These are phyloP conservation scores for Thamnophis sirtalis DNA, from an alignment of 2,113 vertebrate genomes.

Conservation along the genomic window DNA sequence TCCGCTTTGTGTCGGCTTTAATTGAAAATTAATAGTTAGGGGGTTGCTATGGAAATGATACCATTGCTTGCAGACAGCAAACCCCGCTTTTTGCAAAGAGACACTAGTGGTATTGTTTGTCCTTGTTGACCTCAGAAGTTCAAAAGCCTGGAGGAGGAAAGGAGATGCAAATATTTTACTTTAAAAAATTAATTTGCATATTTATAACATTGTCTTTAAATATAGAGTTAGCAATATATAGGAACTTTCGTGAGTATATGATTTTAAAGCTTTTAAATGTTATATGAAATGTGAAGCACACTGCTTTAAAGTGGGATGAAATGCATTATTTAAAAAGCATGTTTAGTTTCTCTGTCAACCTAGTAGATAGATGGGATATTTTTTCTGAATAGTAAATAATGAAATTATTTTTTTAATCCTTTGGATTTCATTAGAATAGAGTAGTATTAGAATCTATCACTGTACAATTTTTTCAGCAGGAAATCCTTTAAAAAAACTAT, in stretches of 20 bases:
- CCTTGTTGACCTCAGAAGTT: slow-evolving; percentile 98
- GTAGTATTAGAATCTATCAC: slow-evolving; percentile 62
- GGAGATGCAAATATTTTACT: slow-evolving; percentile 87
- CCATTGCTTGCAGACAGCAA: slow-evolving; percentile 83
- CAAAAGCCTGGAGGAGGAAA: slow-evolving; percentile 88
- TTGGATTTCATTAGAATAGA: slow-evolving; percentile 70
- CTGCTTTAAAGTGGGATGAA: slow-evolving; percentile 67
- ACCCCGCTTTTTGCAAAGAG: slow-evolving; percentile 88
- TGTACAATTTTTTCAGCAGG: slow-evolving; percentile 63
- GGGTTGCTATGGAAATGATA: slow-evolving; percentile 90
- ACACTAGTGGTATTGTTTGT: slow-evolving; percentile 97
- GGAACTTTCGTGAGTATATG: slow-evolving; percentile 68
- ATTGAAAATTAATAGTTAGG: slow-evolving; percentile 96
- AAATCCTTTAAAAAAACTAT: slow-evolving; percentile 60
- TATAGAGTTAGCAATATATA: slow-evolving; percentile 69
- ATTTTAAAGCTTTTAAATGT: slow-evolving; percentile 63
- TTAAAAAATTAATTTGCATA: slow-evolving; percentile 83
- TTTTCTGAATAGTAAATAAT: slow-evolving; percentile 75
- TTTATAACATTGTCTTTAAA: slow-evolving; percentile 81
- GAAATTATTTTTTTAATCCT: slow-evolving; percentile 68
- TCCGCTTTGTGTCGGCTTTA: slow-evolving; percentile 89
- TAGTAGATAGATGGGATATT: slow-evolving; percentile 73
- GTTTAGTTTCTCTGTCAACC: slow-evolving; percentile 74
- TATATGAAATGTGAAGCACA: slow-evolving; percentile 68
- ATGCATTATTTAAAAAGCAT: slow-evolving; percentile 62